Base-by-base conservation (phyloP, 2,888 invertebrate species). In the Spatulosminthurus flaviceps region DNA sequence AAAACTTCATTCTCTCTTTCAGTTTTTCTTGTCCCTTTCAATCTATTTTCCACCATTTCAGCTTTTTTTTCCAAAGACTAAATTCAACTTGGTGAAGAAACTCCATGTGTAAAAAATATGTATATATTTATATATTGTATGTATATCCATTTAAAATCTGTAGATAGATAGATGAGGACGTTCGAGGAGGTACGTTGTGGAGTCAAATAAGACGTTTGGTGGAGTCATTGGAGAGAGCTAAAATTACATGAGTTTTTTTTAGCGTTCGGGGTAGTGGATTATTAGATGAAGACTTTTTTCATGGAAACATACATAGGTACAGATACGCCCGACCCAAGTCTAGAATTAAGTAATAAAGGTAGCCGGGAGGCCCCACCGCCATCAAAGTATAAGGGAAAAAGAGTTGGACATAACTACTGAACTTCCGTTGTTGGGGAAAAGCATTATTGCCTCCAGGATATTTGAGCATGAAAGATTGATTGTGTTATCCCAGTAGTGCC, bases 371-470 rank as follows among this genome's bases (percentile, higher is more conserved):
- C 2, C n/a, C 21, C 11, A 34, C 60, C 74, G 74, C 60, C 61
- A 61, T 60, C 73, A 51, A 7, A 16, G 34, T 21, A 69, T n/a
- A 34, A 51, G 26, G n/a, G 1, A 61, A 13, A 29, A 61, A 51
- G 28, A 73, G 51, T 16, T 22, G n/a, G n/a, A 29, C 28, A 21
- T 24, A 51, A 43, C 51, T 26, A 28, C 60, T 19, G 51, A 74
- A 74, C 74, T 74, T 74, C 74, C 74, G 74, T 64, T 74, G n/a
- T n/a, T n/a, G n/a, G n/a, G 21, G 28, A 29, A 29, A 34, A 19
- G n/a, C 61, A 21, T 60, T 16, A 28, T 61, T 13, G 74, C 74
- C 74, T 73, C 16, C n/a, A 26, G 74, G 61, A 34, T 28, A 16
- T 61, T 74, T 13, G 24, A 29, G 29, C 74, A 74, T 51, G 51